Base-by-base conservation (phyloP, 1,140 invertebrate species). In the Pinna nobilis region DNA sequence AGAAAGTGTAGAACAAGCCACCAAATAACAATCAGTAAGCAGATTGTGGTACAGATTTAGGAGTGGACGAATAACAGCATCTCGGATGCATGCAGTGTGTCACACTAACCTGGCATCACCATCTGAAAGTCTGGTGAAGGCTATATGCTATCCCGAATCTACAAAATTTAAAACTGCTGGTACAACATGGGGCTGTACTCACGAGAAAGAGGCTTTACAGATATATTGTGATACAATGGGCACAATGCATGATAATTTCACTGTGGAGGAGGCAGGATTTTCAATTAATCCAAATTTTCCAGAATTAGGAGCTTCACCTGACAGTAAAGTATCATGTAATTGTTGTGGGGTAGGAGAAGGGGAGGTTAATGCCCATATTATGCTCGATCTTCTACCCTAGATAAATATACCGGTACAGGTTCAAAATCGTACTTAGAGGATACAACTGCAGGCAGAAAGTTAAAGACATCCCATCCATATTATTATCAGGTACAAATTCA, bases 301-400 rank as follows among this genome's bases (percentile, higher is more conserved):
- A 11, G 61, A 51, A 57, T 9, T 78, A 3, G 71, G 76, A 37
- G 76, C 76, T 1, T 70, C 64, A 13, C 76, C 72, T 33, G 76
- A 75, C 72, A 51, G 71, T 13, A 0, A 53, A 3, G 35, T 73
- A 0, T 30, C 30, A 28, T 74, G 74, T 49, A 35, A 59, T 41
- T 77, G 78, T 68, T 79, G 78, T 67, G 78, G 71, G 20, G 37
- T 64, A 23, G 53, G 60, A 6, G n/a, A 37, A 15, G 11, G 77
- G 37, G 70, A 77, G 66, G 55, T 77, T 3, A 80, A 80, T 80
- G 78, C 44, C 70, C 75, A 1, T 74, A 57, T 39, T 70, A 63
- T 47, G 37, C 47, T 0, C 67, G 44, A 11, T 15, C 59, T 37
- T 15, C 3, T 11, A 15, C 32, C 7, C 7, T 65, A 0, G 3